Evolutionary conservation across 2,888 invertebrate genomes (phyloP).

Genomic region (Eilema sororculum): DNA sequence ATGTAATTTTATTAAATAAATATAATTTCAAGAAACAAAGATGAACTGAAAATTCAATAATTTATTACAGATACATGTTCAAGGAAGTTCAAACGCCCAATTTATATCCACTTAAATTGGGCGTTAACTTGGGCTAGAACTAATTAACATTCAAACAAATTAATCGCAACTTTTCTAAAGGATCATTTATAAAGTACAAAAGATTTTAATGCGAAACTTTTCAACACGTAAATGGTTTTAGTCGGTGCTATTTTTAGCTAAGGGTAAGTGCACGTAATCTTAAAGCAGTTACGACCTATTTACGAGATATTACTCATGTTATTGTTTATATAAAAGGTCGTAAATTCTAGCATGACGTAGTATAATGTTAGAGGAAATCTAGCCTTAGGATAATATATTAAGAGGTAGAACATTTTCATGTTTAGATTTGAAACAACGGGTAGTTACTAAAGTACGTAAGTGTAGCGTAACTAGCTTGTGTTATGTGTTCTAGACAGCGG

Average conservation of each 20-base stretch:
- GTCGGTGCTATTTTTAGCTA: conserved; percentile 11
- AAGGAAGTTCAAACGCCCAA: background rate
- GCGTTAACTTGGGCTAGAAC: background rate
- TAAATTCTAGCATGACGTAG: background rate
- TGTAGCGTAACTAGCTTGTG: background rate
- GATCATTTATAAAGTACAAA: conserved; percentile 5
- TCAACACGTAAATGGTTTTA: conserved; percentile 18
- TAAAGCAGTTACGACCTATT: conserved; percentile 12
- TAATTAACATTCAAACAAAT: conserved; percentile 6
- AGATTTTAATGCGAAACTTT: background rate
- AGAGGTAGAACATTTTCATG: background rate
- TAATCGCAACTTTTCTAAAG: conserved; percentile 7
- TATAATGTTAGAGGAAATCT: conserved; percentile 12
- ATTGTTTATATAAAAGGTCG: background rate
- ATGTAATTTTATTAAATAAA: too few species aligned
- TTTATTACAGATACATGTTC: too few species aligned
- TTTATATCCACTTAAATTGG: background rate
- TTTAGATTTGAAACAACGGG: background rate
- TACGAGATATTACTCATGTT: conserved; percentile 4
- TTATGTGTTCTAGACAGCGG: too few species aligned
- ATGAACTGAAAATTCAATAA: too few species aligned
- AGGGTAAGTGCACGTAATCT: conserved; percentile 11
- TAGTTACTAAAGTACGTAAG: background rate
- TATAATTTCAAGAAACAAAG: too few species aligned
- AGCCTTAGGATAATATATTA: background rate